Evolutionary conservation across 2,797 vertebrate species (phyloP), one percentile per base, ranked within the genome.

Genomic region (Mormyrus proboscirostris): DNA sequence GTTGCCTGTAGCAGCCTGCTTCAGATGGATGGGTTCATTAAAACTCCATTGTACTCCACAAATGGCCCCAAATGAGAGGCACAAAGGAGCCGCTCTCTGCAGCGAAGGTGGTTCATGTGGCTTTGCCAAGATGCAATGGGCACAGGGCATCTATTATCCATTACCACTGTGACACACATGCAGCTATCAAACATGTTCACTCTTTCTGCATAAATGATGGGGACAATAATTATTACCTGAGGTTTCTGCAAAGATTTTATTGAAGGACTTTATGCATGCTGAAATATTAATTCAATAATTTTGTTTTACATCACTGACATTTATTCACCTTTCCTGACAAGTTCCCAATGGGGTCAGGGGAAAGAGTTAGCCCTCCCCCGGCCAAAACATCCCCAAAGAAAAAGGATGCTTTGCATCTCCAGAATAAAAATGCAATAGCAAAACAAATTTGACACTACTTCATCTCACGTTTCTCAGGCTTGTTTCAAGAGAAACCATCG

Each of bases 11-110:
- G 79, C 79, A 84, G 79, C 47, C 19, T 4, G 41, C 41, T 47
- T 84, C 49, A 84, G 79, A 84, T 84, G 41, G 79, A 84, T 84
- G 7, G 79, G 7, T 84, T 50, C 79, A 50, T 84, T 50, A 84
- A 84, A 50, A 50, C 14, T 50, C 79, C 79, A 84, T 84, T 84
- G 79, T 50, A 25, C 44, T 84, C 19, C 79, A 84, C 79, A 84
- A 84, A 84, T 84, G 41, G 79, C 41, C 1, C 79, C 41, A 9
- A 84, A 84, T 84, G 79, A 50, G n/a, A 47, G 47, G n/a, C 41
- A 44, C 2, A 49, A 49, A 82, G 14, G 19, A 49, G 19, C n/a
- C 6, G 6, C 1, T 49, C 41, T 47, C 44, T 9, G 38, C 10
- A 2, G 7, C 19, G 6, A 82, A 82, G 76, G 41, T 47, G n/a